Conservation (phyloP, 2,888 invertebrate species). For the Polietes domitor region DNA sequence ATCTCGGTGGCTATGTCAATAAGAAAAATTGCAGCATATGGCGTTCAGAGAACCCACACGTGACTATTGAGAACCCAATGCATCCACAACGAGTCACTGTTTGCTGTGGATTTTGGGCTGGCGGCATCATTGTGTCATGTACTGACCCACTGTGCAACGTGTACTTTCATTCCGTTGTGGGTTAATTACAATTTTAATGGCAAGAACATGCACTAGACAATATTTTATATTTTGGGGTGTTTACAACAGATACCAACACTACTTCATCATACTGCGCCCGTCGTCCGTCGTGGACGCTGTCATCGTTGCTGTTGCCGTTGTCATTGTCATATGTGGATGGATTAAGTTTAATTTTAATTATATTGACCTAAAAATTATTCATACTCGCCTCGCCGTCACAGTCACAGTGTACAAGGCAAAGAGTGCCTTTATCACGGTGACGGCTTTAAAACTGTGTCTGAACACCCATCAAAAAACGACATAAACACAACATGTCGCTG, state of each 20-base stretch:
- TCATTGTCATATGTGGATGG: not conserved
- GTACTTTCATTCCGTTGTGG: conserved; percentile 1
- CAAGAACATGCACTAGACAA: conserved; percentile 22
- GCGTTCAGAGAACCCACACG: too few species aligned
- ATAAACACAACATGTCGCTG: conserved; percentile 8
- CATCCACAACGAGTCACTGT: too few species aligned
- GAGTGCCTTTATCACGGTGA: not conserved
- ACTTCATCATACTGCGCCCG: not conserved
- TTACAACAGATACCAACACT: not conserved
- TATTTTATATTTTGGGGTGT: conserved; percentile 34
- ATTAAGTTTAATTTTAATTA: conserved; percentile 33
- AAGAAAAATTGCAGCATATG: too few species aligned
- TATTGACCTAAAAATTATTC: conserved; percentile 30
- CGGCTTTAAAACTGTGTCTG: not conserved
- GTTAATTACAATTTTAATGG: conserved; percentile 26
- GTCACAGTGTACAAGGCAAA: too few species aligned
- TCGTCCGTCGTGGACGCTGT: not conserved
- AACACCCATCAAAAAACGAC: not conserved
- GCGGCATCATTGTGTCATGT: too few species aligned
- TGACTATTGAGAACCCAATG: too few species aligned
- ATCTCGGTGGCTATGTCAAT: too few species aligned
- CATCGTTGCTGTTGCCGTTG: not conserved
- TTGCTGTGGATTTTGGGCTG: too few species aligned
- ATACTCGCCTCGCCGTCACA: not conserved
- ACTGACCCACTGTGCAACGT: not conserved